Conservation (phyloP, 1,140 invertebrate genomes). For the Hetaerina americana region DNA sequence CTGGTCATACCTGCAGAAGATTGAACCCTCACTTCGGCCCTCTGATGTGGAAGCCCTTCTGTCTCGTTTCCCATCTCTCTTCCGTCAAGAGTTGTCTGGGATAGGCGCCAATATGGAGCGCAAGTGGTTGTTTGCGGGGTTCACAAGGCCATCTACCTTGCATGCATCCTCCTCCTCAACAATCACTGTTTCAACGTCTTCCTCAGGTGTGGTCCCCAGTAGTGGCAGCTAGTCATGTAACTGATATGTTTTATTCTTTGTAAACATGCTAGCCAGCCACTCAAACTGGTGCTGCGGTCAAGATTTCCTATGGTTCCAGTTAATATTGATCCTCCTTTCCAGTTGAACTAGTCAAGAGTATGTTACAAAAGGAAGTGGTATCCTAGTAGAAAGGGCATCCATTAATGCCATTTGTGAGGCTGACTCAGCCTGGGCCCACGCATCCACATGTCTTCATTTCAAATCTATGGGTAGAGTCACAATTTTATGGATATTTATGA, state of each 20-base stretch:
- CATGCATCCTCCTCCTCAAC: neutral
- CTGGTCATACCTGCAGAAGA: slow-evolving; percentile 68
- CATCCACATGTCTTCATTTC: too few species aligned
- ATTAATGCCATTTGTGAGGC: too few species aligned
- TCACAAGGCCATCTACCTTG: too few species aligned
- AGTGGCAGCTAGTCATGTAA: neutral
- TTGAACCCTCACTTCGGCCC: slow-evolving; percentile 47
- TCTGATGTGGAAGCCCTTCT: slow-evolving; percentile 63
- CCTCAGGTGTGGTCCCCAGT: neutral
- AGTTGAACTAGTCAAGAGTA: neutral
- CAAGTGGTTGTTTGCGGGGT: slow-evolving; percentile 63
- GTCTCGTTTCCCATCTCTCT: slow-evolving; percentile 58
- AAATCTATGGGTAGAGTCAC: too few species aligned
- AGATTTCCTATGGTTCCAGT: neutral
- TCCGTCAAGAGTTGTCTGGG: slow-evolving; percentile 57
- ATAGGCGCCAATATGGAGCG: slow-evolving; percentile 64
- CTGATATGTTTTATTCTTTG: too few species aligned
- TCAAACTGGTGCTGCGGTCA: neutral
- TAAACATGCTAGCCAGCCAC: too few species aligned
- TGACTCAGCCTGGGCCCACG: too few species aligned
- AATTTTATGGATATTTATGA: too few species aligned
- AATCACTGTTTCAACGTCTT: neutral
- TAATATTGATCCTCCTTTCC: neutral
- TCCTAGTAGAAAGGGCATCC: too few species aligned
- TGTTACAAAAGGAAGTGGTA: too few species aligned